Percentiles rank a stretch among this genome's conserved stretches.
Evolutionary conservation across 2,888 invertebrate genomes (phyloP).

Genomic region (Epirrhoe tristata): DNA sequence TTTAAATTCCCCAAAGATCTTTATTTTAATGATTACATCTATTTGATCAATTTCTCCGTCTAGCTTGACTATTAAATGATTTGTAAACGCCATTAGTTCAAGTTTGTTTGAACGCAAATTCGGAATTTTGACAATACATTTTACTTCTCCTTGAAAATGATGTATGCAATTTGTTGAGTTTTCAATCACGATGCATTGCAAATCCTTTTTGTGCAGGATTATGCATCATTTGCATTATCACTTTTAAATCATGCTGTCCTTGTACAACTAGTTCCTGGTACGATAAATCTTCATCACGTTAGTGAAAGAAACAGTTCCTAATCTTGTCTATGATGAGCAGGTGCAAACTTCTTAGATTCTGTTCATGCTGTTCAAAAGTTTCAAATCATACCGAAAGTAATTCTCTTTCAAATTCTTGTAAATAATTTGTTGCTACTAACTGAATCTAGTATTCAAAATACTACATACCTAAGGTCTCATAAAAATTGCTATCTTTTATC

Average conservation of each 20-base stretch:
- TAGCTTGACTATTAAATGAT: neutral
- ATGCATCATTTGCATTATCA: conserved; percentile 55
- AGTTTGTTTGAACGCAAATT: neutral
- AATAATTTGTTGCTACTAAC: too few species aligned
- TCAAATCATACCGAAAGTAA: too few species aligned
- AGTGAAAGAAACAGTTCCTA: neutral
- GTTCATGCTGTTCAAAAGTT: neutral
- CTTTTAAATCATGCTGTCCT: conserved; percentile 72
- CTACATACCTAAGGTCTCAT: neutral
- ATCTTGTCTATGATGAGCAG: neutral
- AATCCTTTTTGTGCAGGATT: conserved; percentile 54
- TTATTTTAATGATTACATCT: neutral
- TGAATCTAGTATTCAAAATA: too few species aligned
- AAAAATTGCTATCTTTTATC: neutral
- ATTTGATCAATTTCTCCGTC: neutral
- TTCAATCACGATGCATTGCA: conserved; percentile 53
- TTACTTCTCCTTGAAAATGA: conserved; percentile 29
- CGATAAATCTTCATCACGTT: conserved; percentile 37
- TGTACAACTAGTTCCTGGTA: conserved; percentile 81
- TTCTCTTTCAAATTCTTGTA: too few species aligned
- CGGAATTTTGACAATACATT: neutral
- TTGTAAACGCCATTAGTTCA: neutral
- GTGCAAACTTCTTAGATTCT: neutral
- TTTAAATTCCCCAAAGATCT: too few species aligned
- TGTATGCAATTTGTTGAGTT: conserved; percentile 45